Evolutionary conservation across 2,888 invertebrate species (phyloP).

Genomic region (Shargacucullia verbasci): DNA sequence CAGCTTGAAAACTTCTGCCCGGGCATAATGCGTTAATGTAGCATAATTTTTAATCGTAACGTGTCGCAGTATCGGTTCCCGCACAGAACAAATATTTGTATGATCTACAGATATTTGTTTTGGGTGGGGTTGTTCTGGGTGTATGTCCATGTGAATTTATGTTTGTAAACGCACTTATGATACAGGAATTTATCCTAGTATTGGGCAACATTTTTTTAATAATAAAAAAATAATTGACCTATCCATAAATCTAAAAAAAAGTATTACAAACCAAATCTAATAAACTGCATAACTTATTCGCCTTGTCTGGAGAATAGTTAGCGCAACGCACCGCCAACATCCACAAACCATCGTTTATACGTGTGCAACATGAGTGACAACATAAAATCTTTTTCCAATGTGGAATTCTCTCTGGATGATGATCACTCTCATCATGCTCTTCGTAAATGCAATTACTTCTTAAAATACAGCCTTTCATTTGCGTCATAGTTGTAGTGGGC

Average conservation of each 20-base stretch:
- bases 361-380: conserved; percentile 65
- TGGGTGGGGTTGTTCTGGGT: no score
- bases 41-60: not conserved
- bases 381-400: conserved; percentile 71
- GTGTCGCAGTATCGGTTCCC: no score
- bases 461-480: conserved; percentile 72
- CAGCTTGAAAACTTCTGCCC: no score
- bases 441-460: conserved; percentile 63
- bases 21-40: no score
- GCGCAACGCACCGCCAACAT: conserved; percentile 81
- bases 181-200: no score
- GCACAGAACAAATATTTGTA: no score
- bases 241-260: not conserved
- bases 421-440: conserved; percentile 47
- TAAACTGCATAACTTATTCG: conserved; percentile 67
- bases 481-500: conserved; percentile 58
- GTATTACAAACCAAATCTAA: conserved; percentile 73
- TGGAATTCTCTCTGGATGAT: conserved; percentile 40
- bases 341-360: conserved; percentile 69
- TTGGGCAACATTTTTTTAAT: no score
- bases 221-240: no score
- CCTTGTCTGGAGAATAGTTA: conserved; percentile 65
- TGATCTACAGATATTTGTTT: no score
- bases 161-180: no score
- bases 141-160: no score